Percentiles rank a stretch among this genome's conserved stretches.
Evolutionary conservation across 1,140 invertebrate genomes (phyloP).

Genomic region (Pseudoatta argentina): DNA sequence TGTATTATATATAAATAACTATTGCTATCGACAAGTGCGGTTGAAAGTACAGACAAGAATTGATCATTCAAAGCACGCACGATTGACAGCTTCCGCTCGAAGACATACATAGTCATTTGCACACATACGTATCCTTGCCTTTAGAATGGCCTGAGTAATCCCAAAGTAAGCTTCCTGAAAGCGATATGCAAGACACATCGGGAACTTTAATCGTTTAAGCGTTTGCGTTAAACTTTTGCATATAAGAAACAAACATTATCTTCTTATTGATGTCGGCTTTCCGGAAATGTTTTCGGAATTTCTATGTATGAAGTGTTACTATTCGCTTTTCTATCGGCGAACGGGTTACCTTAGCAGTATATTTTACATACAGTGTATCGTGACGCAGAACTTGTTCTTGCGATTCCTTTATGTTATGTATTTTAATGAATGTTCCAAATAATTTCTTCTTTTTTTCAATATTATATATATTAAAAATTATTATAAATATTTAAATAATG

Average conservation of each 20-base stretch:
- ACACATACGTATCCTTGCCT: background rate
- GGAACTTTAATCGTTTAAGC: conserved; percentile 18
- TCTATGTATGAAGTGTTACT: background rate
- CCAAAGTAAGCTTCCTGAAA: conserved; percentile 7
- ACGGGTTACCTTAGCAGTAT: background rate
- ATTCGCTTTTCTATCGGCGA: background rate
- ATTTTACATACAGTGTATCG: background rate
- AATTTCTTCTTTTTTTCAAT: conserved; percentile 15
- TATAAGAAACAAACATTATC: conserved; percentile 18
- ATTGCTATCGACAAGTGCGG: background rate
- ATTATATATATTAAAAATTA: background rate
- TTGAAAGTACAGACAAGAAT: background rate
- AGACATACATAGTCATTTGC: background rate
- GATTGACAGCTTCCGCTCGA: background rate
- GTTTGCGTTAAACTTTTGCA: background rate
- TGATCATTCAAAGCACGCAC: conserved; percentile 10
- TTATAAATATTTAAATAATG: background rate
- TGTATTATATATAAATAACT: conserved; percentile 1
- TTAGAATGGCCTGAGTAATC: background rate
- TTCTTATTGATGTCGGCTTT: background rate
- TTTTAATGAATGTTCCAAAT: background rate
- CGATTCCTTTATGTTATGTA: background rate
- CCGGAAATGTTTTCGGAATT: background rate
- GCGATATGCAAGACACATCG: background rate
- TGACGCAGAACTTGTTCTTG: background rate